A percentile compares a stretch with the other conserved stretches of the same genome.
phyloP scores from a whole-genome alignment of 2,797 vertebrate genomes.

The Eupleurogrammus muticus region DNA sequence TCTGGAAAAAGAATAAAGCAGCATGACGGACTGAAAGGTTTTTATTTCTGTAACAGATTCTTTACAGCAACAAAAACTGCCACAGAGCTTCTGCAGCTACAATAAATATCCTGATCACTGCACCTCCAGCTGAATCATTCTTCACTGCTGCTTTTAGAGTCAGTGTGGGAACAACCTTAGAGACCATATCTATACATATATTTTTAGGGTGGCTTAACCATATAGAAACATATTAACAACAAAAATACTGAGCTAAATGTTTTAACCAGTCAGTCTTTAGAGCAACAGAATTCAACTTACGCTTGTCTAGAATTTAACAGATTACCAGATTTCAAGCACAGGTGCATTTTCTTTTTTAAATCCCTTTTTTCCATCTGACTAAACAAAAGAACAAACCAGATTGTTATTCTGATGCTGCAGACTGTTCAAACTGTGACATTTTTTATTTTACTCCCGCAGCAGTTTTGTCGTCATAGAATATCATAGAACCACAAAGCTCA shows the following conservation, averaged over 20 bases:
- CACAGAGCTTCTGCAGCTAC: conserved; percentile 51
- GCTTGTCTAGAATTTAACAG: too few species aligned
- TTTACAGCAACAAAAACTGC: conserved; percentile 64
- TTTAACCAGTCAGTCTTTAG: too few species aligned
- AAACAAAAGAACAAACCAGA: neutral
- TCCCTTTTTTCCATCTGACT: too few species aligned
- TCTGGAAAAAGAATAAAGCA: neutral
- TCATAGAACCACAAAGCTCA: conserved; percentile 11
- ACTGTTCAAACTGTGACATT: neutral
- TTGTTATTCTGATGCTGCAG: neutral
- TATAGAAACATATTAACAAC: too few species aligned
- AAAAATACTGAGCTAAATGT: conserved; percentile 3
- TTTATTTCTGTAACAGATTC: conserved; percentile 77
- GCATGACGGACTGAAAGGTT: conserved; percentile 23
- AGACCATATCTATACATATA: neutral
- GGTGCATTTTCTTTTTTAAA: too few species aligned
- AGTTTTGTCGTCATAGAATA: conserved; percentile 18
- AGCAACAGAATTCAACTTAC: too few species aligned
- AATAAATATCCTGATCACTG: conserved; percentile 60
- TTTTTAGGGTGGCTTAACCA: conserved; percentile 7
- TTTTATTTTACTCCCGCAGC: neutral
- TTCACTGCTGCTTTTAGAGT: conserved; percentile 6
- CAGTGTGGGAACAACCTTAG: neutral
- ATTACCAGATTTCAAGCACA: too few species aligned
- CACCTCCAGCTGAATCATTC: conserved; percentile 10